Base-by-base conservation (phyloP, 2,113 vertebrate genomes). In the Platysternon megacephalum region DNA sequence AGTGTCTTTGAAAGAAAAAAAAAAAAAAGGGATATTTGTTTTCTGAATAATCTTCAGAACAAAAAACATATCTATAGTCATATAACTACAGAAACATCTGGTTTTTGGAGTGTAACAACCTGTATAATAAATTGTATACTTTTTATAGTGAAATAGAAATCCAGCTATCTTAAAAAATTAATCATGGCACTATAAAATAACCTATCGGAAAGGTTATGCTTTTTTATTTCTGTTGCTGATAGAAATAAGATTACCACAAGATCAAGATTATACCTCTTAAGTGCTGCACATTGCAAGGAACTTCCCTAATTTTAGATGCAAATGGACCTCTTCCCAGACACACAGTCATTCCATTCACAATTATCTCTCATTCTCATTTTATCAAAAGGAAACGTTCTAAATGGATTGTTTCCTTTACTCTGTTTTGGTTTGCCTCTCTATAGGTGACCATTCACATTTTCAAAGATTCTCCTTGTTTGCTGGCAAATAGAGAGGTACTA, bases 41-140 rank as follows among this genome's bases (percentile, higher is more conserved):
- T 98, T 96, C 93, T 89, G 1, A 98, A 97, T 95, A 98, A 95
- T 97, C 97, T 96, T 94, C 97, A 98, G 95, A 98, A 97, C 85
- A 94, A 96, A 96, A 97, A 19, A 8, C 95, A 91, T 95, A 96
- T 84, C 93, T 95, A 94, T 92, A 95, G 95, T 97, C 89, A 93
- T 97, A 92, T 91, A 95, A 88, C 83, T 97, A 79, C 97, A 97
- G 95, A 96, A 97, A 96, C 96, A 95, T 86, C 93, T 96, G 91
- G 90, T 85, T 79, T 52, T 85, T 91, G 93, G 90, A 97, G 95
- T 97, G 87, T 90, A 97, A 94, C 95, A 95, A 94, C 91, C 95
- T 96, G 96, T 92, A 88, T 89, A 96, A 85, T 72, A 97, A 97
- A 95, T 97, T 84, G 92, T 95, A 92, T 86, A 93, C 65, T 91